phyloP scores from a whole-genome alignment of 2,113 vertebrate species.

The Daubentonia madagascariensis region DNA sequence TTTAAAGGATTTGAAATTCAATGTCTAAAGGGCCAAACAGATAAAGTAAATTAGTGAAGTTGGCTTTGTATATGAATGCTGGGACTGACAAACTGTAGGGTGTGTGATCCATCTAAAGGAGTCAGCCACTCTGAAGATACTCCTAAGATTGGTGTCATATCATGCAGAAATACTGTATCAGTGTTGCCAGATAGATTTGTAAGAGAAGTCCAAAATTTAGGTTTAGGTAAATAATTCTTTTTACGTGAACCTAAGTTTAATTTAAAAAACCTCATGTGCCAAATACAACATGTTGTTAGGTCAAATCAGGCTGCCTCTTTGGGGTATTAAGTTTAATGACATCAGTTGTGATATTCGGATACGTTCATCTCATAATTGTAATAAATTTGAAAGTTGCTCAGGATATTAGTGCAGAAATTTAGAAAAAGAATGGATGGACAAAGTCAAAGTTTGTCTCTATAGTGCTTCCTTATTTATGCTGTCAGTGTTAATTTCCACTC shows the following conservation, averaged over 20 bases:
- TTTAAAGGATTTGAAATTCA: background rate
- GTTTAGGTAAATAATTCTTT: background rate
- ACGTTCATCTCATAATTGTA: background rate
- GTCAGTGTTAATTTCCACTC: background rate
- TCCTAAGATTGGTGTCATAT: background rate
- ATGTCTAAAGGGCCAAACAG: background rate
- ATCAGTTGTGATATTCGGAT: background rate
- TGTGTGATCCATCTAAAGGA: background rate
- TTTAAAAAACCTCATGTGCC: background rate
- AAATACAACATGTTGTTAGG: background rate
- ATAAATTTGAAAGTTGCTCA: background rate
- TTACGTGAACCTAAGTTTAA: background rate
- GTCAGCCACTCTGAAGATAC: background rate
- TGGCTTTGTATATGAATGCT: background rate
- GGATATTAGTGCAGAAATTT: background rate
- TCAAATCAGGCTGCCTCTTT: background rate
- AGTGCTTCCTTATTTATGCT: background rate
- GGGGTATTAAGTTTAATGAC: background rate
- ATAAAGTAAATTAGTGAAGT: background rate
- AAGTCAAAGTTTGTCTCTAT: background rate
- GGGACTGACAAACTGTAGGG: background rate
- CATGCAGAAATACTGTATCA: background rate
- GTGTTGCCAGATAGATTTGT: background rate
- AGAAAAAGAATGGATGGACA: background rate
- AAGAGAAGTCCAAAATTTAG: background rate